A percentile compares a stretch with the other conserved stretches of the same genome.
Evolutionary conservation across 2,888 invertebrate genomes (phyloP).

Genomic region (Andrena praecox): DNA sequence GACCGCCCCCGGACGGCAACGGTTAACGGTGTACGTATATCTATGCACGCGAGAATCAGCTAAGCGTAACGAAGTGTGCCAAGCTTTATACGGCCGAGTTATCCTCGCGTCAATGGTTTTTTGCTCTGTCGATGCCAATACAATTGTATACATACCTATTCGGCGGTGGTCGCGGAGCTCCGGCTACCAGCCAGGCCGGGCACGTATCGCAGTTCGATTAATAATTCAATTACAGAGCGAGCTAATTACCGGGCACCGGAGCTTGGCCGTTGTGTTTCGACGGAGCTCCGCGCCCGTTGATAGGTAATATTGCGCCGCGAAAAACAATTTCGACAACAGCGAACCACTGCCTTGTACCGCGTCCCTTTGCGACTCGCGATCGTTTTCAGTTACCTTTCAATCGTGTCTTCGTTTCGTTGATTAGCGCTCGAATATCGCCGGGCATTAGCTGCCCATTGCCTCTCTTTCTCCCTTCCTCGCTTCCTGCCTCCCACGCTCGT

Average conservation of each 20-base stretch:
- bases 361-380: neutral
- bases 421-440: neutral
- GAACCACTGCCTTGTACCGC: neutral
- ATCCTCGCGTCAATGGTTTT: conserved; percentile 59
- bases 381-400: neutral
- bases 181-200: conserved; percentile 21
- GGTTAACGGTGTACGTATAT: neutral
- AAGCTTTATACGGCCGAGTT: conserved; percentile 31
- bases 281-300: conserved; percentile 3
- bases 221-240: conserved; percentile 66
- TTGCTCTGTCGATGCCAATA: conserved; percentile 47
- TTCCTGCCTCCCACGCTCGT: neutral
- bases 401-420: conserved; percentile 2
- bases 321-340: conserved; percentile 33
- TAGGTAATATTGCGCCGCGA: conserved; percentile 34
- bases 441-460: neutral
- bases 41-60: conserved; percentile 2
- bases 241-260: conserved; percentile 59
- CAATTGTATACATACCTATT: conserved; percentile 53
- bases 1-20: neutral
- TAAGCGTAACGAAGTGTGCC: conserved; percentile 31
- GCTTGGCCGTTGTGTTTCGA: conserved; percentile 18
- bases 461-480: neutral
- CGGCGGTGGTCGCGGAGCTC: conserved; percentile 26
- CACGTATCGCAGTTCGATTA: conserved; percentile 66